These are phyloP conservation scores for Lanius collurio DNA, from an alignment of 2,113 vertebrate species.

Conservation along the genomic window DNA sequence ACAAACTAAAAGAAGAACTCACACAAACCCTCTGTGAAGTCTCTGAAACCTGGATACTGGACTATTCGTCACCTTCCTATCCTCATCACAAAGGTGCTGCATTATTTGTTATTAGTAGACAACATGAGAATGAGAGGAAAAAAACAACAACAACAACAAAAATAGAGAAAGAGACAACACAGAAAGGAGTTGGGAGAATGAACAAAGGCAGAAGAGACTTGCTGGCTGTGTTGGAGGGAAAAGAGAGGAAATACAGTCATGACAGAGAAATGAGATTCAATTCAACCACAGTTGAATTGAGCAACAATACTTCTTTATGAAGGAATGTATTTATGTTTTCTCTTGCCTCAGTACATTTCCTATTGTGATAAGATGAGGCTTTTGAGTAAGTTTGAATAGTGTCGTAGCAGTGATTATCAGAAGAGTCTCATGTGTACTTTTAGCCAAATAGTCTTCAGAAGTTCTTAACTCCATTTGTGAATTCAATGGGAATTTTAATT, in stretches of 20 bases:
- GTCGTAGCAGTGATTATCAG: background rate
- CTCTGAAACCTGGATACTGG: background rate
- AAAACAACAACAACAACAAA: background rate
- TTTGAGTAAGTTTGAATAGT: background rate
- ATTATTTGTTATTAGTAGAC: background rate
- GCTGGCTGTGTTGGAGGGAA: background rate
- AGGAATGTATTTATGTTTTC: background rate
- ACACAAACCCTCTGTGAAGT: slow-evolving; percentile 1
- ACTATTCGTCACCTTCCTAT: background rate
- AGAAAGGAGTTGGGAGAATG: background rate
- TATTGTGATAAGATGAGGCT: background rate
- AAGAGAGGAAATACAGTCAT: background rate
- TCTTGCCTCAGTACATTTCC: background rate
- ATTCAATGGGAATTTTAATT: slow-evolving; percentile 47
- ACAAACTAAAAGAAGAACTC: background rate
- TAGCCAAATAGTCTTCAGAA: slow-evolving; percentile 22
- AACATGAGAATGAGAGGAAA: background rate
- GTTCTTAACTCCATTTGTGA: slow-evolving; percentile 27
- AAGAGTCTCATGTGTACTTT: slow-evolving; percentile 19
- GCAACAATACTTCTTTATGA: background rate
- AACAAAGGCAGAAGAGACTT: background rate
- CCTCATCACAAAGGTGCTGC: background rate
- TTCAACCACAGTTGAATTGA: background rate
- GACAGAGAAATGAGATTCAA: background rate
- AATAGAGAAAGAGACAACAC: background rate